Evolutionary conservation across 2,113 vertebrate genomes (phyloP).

Genomic region (Solenodon paradoxus): DNA sequence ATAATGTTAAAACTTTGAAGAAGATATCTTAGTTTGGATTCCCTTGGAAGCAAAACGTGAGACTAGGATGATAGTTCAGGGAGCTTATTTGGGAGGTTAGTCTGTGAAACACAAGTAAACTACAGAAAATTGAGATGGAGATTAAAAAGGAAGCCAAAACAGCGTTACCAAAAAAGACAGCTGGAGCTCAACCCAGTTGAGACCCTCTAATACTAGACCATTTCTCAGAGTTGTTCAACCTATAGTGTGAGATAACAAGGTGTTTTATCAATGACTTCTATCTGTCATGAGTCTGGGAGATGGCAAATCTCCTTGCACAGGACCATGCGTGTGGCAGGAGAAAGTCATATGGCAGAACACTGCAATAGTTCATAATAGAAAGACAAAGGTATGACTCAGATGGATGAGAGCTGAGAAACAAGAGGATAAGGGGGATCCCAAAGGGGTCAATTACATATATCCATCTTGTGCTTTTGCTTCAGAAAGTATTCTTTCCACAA

Average conservation of each 20-base stretch:
- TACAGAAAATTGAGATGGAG: not conserved
- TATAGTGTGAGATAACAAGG: not conserved
- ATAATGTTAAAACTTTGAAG: not conserved
- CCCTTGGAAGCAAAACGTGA: not conserved
- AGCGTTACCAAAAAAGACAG: not conserved
- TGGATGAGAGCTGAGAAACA: not conserved
- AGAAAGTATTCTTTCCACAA: not conserved
- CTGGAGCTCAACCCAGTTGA: not conserved
- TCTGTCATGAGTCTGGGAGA: not conserved
- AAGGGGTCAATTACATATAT: not conserved
- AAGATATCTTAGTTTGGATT: not conserved
- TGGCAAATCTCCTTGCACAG: not conserved
- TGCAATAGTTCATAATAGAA: not conserved
- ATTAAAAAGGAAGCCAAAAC: not conserved
- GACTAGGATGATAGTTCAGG: not conserved
- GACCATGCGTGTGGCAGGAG: not conserved
- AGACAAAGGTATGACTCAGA: not conserved
- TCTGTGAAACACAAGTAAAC: not conserved
- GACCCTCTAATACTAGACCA: not conserved
- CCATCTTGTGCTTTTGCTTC: not conserved
- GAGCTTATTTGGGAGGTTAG: not conserved
- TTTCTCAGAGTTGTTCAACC: not conserved
- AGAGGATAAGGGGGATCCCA: not conserved
- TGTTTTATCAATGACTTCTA: not conserved
- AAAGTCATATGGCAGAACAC: not conserved